Conservation (phyloP, 2,888 invertebrate species). For the Himalopsyche anomala region DNA sequence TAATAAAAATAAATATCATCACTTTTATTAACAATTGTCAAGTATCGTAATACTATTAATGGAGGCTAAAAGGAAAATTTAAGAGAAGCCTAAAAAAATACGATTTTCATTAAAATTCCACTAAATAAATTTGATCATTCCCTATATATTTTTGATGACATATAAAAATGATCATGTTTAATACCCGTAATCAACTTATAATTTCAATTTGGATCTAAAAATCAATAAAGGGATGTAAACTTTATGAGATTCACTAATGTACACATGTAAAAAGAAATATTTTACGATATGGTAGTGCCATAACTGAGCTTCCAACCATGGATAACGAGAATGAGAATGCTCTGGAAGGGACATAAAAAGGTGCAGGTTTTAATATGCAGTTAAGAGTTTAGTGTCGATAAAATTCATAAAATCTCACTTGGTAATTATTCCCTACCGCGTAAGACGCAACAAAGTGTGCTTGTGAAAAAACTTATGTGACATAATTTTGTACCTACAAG, state of each 20-base stretch:
- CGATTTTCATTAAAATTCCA: too few species aligned
- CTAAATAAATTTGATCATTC: too few species aligned
- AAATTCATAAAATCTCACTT: slow-evolving; percentile 33
- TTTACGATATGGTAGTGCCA: neutral
- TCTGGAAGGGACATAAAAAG: neutral
- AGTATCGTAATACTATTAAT: too few species aligned
- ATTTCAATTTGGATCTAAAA: too few species aligned
- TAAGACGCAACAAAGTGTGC: neutral
- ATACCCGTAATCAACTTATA: too few species aligned
- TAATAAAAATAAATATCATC: too few species aligned
- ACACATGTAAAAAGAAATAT: neutral
- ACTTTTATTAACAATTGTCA: too few species aligned
- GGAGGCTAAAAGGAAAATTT: too few species aligned
- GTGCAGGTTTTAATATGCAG: slow-evolving; percentile 39
- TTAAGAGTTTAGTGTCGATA: slow-evolving; percentile 40
- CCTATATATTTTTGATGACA: too few species aligned
- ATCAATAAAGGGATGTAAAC: neutral
- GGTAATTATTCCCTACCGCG: neutral
- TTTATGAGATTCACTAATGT: neutral
- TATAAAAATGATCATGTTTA: too few species aligned
- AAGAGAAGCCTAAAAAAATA: too few species aligned
- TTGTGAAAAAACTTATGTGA: neutral
- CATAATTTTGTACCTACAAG: neutral
- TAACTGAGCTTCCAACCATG: neutral
- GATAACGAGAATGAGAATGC: neutral